Base-by-base conservation (phyloP, 2,888 invertebrate genomes). In the Congeria kusceri region DNA sequence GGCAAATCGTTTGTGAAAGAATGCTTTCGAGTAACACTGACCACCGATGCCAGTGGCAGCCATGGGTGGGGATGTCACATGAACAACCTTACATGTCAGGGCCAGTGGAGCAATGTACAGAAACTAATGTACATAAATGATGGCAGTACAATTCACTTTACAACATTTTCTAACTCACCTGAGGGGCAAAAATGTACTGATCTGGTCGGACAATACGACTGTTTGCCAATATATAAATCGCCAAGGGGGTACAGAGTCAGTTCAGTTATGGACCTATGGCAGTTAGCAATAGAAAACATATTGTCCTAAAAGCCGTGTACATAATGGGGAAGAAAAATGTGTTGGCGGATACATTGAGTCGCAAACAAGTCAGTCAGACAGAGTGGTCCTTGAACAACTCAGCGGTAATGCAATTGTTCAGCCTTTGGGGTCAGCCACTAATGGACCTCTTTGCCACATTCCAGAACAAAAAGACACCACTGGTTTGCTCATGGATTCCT, bases 371-470 rank as follows among this genome's bases (percentile, higher is more conserved):
- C 2, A 53, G 62, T 20, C 61, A 49, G 13, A 64, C 77, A 58
- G 80, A 83, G 27, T 80, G 77, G 80, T 59, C 69, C 3, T 20
- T 79, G 53, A 69, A 79, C 73, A 58, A 20, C 27, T 7, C 39
- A 57, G 61, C 68, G n/a, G 53, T 58, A 15, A 20, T 28, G 2
- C 25, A 67, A 44, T 27, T 77, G 1, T 77, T 77, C 57, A 56
- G 15, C 39, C 56, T 62, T 9, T 65, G 67, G 73, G 73, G 61
- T 57, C 56, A 46, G 5, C 78, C 73, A 3, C 20, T 27, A n/a
- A 56, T 73, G 25, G 78, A 73, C 59, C 65, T 78, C n/a, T 78
- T 78, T 78, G 71, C 78, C n/a, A 65, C 73, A 58, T n/a, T 49
- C 9, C 29, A 69, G 25, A 78, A 78, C 68, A 57, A 68, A n/a